phyloP scores from a whole-genome alignment of 2,888 invertebrate species.

The Papilio demoleus region DNA sequence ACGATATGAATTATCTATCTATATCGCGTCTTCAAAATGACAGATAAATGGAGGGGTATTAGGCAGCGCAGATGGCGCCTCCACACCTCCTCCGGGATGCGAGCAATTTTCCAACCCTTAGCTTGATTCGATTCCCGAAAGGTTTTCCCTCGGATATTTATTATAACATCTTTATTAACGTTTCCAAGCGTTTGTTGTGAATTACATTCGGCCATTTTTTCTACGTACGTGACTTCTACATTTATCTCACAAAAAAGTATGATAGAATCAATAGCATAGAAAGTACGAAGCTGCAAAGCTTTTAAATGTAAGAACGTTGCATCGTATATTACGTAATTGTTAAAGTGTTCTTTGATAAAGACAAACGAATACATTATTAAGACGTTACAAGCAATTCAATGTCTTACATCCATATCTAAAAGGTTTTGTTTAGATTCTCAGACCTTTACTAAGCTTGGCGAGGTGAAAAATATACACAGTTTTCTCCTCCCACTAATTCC shows the following conservation, averaged over 20 bases:
- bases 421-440: neutral
- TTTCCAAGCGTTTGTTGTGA: constrained; percentile 70
- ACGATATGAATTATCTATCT: constrained; percentile 52
- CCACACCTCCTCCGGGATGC: constrained; percentile 72
- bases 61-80: constrained; percentile 78
- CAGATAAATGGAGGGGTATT: constrained; percentile 80
- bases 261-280: neutral
- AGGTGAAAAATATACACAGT: constrained; percentile 2
- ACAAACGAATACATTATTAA: neutral
- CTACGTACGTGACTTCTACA: constrained; percentile 64
- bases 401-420: neutral
- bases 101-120: constrained; percentile 81
- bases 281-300: neutral
- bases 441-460: neutral
- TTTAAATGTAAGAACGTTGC: neutral
- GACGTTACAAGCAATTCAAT: neutral
- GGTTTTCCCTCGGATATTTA: constrained; percentile 79
- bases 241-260: constrained; percentile 48
- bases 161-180: constrained; percentile 83
- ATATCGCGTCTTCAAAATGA: constrained; percentile 63
- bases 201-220: constrained; percentile 66
- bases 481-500: constrained; percentile 58
- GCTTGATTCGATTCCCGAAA: constrained; percentile 80
- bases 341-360: neutral
- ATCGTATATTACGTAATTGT: too few relatives aligned